Conservation (phyloP, 2,113 vertebrate genomes). For the Epinephelus moara region DNA sequence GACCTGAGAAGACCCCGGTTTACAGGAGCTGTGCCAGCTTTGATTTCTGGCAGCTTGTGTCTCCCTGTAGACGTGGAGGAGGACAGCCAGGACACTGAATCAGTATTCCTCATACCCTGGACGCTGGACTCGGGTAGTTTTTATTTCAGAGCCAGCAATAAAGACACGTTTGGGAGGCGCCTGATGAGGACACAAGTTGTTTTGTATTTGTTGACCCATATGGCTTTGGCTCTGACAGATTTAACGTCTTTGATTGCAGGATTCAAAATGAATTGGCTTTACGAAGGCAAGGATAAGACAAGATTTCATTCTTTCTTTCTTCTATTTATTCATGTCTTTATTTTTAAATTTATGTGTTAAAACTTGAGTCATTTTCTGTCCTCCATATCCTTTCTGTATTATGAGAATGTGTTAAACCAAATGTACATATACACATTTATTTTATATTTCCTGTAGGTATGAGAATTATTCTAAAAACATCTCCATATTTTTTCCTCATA, state of each 20-base stretch:
- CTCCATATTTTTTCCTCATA: neutral
- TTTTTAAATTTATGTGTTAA: too few species aligned
- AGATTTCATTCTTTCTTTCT: neutral
- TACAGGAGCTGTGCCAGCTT: neutral
- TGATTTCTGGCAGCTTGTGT: conserved; percentile 6
- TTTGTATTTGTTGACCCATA: neutral
- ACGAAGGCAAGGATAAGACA: neutral
- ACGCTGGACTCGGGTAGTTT: neutral
- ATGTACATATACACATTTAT: too few species aligned
- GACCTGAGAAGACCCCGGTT: neutral
- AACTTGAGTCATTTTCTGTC: too few species aligned
- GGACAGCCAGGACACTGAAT: neutral
- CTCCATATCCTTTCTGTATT: too few species aligned
- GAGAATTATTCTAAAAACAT: neutral
- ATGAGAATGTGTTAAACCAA: too few species aligned
- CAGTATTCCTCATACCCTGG: neutral
- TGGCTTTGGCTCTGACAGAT: neutral
- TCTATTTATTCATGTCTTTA: too few species aligned
- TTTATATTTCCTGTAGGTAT: neutral
- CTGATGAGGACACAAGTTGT: neutral
- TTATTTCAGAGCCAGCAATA: neutral
- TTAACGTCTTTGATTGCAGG: neutral
- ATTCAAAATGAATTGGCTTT: neutral
- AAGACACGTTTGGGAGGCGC: neutral
- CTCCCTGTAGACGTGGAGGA: neutral